Evolutionary conservation across 2,113 vertebrate species (phyloP), one percentile per base, ranked within the genome.

Genomic region (Nymphicus hollandicus): DNA sequence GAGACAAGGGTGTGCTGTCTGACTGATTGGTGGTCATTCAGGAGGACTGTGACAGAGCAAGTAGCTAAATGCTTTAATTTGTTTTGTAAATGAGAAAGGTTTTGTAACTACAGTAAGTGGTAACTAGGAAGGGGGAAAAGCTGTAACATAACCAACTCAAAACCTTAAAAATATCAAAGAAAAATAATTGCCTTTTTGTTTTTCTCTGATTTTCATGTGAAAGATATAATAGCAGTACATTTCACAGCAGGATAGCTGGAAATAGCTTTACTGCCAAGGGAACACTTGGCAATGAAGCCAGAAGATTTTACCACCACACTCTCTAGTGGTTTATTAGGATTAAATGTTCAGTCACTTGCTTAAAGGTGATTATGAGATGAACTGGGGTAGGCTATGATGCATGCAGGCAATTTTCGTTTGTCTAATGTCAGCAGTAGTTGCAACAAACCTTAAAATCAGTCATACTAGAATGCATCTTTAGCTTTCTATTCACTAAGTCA

Each of bases 301-400:
- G 46, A 94, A 97, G 43, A 81, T 85, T 94, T 74, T 76, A 82
- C 71, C 71, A 72, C 66, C 52, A 49, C 37, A 47, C 16, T 86
- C 61, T 71, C 20, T 35, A 35, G 73, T 3, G 3, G 41, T 92
- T 94, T 81, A 88, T 95, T 83, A 86, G 77, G 55, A 92, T 92
- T 93, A 90, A 81, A 86, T 73, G 58, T 66, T 93, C 82, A 94
- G 46, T 93, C 4, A 2, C 68, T 69, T 83, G 37, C 46, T 90
- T 92, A 60, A 77, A 91, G 47, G 64, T 81, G 64, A 60, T 94
- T 91, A 86, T 86, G 64, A 81, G 76, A 91, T 69, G 72, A 86
- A 78, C 50, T 74, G 13, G 27, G 10, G 46, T 60, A 68, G 46
- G 52, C 55, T 88, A 27, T 66, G 83, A 78, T 64, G 86, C 80